Base-by-base conservation (phyloP, 2,888 invertebrate species). In the Calephelis perditalis region DNA sequence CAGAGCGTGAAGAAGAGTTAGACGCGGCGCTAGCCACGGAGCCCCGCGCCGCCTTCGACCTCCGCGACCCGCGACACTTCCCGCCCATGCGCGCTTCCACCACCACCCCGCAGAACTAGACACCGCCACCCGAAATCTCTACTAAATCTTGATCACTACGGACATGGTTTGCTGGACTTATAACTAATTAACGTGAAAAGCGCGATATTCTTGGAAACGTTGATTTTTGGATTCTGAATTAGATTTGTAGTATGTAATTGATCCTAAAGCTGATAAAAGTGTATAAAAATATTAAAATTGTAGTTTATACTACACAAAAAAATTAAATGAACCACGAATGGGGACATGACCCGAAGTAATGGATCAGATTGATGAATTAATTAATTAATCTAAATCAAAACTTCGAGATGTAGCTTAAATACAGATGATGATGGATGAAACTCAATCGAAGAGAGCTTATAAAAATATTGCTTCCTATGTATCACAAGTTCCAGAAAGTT, bases 41-140 rank as follows among this genome's bases (percentile, higher is more conserved):
- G 57, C 92, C 94, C 63, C 93, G 93, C 75, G 93, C 92, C 63
- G 86, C 92, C 68, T 94, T 95, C 84, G 94, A 95, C 79, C 92
- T 96, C 82, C 94, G 95, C 78, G 96, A 96, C 86, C 96, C 95
- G 70, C 88, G 92, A 69, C 96, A 96, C 90, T 96, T 96, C 86
- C 96, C 96, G 71, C 96, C 96, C 67, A 94, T 96, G 75, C 93
- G 93, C 74, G 65, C 65, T 59, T 67, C 54, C 73, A 74, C 58
- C 35, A 66, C 59, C 45, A 65, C 55, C 60, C 62, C 59, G 59
- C 63, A 36, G 58, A 66, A 56, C 62, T 66, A 58, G 26, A 58
- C 63, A 45, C 64, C 67, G 65, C 58, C 43, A 55, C 61, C 35
- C 49, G 40, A 8, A 40, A 40, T 26, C 40, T 40, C 2, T 8